These are phyloP conservation scores for Capromys pilorides DNA, from an alignment of 2,797 vertebrate species.

Conservation along the genomic window DNA sequence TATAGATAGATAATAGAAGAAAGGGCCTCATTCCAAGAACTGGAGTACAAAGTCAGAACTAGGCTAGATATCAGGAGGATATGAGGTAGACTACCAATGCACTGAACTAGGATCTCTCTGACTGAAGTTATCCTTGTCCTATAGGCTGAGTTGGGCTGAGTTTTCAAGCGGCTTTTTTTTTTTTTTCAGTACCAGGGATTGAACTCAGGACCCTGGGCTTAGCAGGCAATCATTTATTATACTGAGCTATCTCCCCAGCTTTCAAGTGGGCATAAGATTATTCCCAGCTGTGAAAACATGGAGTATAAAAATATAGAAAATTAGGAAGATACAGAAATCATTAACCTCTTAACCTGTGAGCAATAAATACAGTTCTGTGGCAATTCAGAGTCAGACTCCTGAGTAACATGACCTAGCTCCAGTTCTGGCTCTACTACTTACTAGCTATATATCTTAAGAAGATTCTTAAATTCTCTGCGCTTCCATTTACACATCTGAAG, in stretches of 20 bases:
- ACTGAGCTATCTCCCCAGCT: not conserved
- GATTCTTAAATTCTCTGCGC: not conserved
- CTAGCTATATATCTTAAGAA: not conserved
- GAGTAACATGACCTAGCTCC: not conserved
- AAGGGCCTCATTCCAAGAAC: not conserved
- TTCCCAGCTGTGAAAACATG: not conserved
- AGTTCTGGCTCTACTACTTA: not conserved
- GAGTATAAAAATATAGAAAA: not conserved
- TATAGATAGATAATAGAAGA: not conserved
- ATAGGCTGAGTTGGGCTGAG: not conserved
- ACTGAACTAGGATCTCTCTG: not conserved
- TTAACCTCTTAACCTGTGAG: conserved; percentile 21
- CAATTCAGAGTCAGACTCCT: not conserved
- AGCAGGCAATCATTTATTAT: too few species aligned
- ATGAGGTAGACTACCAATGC: not conserved
- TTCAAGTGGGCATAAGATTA: conserved; percentile 18
- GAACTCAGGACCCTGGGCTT: too few species aligned
- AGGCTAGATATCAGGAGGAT: not conserved
- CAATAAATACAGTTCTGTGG: not conserved
- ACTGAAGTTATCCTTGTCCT: not conserved
- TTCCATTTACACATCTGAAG: conserved; percentile 11
- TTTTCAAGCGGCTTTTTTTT: not conserved
- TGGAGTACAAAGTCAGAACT: not conserved
- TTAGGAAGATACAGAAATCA: not conserved
- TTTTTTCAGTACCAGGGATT: too few species aligned